A percentile compares a stretch with the other conserved stretches of the same genome.
Evolutionary conservation across 2,888 invertebrate genomes (phyloP).

Genomic region (Biston stratarius): DNA sequence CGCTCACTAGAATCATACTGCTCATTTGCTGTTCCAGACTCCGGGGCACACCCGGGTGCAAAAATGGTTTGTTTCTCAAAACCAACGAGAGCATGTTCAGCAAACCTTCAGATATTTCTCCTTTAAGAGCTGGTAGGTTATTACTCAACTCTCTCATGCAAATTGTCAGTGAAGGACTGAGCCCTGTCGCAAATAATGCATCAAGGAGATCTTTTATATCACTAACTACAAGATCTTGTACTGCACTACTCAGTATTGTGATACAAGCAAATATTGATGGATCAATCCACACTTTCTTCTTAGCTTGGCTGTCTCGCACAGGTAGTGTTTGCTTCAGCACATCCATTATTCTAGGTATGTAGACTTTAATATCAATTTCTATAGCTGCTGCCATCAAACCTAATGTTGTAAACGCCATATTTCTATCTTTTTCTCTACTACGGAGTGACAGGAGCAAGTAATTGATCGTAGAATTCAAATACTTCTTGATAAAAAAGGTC

Average conservation of each 20-base stretch:
- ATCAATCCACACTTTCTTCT: slow-evolving; percentile 91
- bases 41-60: slow-evolving; percentile 93
- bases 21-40: slow-evolving; percentile 85
- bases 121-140: slow-evolving; percentile 94
- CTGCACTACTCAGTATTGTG: slow-evolving; percentile 95
- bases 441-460: slow-evolving; percentile 92
- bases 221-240: slow-evolving; percentile 90
- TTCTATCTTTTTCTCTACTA: slow-evolving; percentile 94
- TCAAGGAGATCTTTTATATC: slow-evolving; percentile 95
- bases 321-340: slow-evolving; percentile 92
- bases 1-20: slow-evolving; percentile 77
- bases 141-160: slow-evolving; percentile 96
- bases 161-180: slow-evolving; percentile 96
- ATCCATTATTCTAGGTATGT: slow-evolving; percentile 95
- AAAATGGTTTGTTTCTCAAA: slow-evolving; percentile 94
- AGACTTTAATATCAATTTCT: slow-evolving; percentile 91
- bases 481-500: slow-evolving; percentile 91
- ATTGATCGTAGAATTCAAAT: slow-evolving; percentile 91
- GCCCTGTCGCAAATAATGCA: slow-evolving; percentile 96
- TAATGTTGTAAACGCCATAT: slow-evolving; percentile 95
- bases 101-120: slow-evolving; percentile 96
- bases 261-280: slow-evolving; percentile 97
- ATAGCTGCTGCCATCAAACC: slow-evolving; percentile 97
- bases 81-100: slow-evolving; percentile 96
- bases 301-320: slow-evolving; percentile 91